Evolutionary conservation across 2,888 invertebrate genomes (phyloP).

Genomic region (Drosophila siamana): DNA sequence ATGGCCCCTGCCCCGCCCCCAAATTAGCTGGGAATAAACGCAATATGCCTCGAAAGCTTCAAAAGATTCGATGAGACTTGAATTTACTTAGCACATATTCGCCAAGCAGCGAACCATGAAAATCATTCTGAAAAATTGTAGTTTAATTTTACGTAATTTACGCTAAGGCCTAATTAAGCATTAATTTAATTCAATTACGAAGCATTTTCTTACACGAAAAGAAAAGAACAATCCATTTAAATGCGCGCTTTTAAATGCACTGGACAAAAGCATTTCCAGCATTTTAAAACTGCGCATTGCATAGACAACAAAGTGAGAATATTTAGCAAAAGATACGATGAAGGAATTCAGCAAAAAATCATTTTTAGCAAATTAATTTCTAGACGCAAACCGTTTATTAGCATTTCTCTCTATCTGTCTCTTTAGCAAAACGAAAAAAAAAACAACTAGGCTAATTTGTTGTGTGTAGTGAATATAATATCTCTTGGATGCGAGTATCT

Average conservation of each 20-base stretch:
- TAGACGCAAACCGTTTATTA: constrained; percentile 21
- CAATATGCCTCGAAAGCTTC: constrained; percentile 81
- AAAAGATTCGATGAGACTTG: constrained; percentile 81
- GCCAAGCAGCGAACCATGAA: constrained; percentile 53
- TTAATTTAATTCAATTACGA: constrained; percentile 35
- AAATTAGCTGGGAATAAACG: constrained; percentile 77
- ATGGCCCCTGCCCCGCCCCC: constrained; percentile 36
- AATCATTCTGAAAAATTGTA: constrained; percentile 66
- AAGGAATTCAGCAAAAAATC: not conserved
- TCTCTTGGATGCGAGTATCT: constrained; percentile 57
- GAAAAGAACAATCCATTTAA: constrained; percentile 29
- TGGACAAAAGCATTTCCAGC: constrained; percentile 64
- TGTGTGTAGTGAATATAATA: constrained; percentile 49
- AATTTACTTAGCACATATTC: constrained; percentile 60
- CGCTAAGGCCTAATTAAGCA: constrained; percentile 54
- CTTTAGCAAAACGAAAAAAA: constrained; percentile 62
- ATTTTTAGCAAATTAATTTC: constrained; percentile 33
- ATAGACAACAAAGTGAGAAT: constrained; percentile 32
- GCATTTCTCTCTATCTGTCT: constrained; percentile 20
- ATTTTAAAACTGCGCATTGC: constrained; percentile 83
- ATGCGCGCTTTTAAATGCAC: constrained; percentile 82
- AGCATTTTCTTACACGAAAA: constrained; percentile 7
- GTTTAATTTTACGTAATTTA: constrained; percentile 56
- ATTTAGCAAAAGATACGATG: not conserved
- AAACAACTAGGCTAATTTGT: constrained; percentile 64